A percentile compares a stretch with the other conserved stretches of the same genome.
Conservation (phyloP, 2,888 invertebrate species). For the Busseola fusca region DNA sequence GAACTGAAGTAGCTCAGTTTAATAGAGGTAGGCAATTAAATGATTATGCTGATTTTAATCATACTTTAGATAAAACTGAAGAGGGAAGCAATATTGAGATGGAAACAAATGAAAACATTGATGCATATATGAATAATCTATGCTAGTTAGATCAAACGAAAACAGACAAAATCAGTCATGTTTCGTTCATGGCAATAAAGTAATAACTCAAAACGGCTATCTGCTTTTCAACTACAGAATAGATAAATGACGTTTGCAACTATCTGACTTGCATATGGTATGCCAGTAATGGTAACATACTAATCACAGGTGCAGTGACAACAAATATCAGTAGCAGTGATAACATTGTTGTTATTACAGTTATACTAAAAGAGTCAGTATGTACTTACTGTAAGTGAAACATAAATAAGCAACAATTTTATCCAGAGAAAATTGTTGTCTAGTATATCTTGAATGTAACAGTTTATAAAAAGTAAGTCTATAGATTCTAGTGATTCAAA, state of each 20-base stretch:
- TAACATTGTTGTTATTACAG: neutral
- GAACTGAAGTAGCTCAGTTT: neutral
- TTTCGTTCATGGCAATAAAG: neutral
- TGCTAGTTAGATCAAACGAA: neutral
- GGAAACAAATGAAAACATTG: neutral
- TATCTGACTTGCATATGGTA: neutral
- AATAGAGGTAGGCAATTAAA: neutral
- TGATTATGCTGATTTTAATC: neutral
- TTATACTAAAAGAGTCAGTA: neutral
- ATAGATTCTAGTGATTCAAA: conserved; percentile 30
- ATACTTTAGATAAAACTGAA: neutral
- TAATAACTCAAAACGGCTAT: neutral
- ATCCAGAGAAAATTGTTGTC: neutral
- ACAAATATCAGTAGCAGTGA: neutral
- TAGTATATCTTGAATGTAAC: neutral
- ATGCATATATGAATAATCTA: neutral
- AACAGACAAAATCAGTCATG: neutral
- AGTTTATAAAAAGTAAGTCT: conserved; percentile 26
- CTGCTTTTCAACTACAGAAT: neutral
- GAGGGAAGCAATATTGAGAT: neutral
- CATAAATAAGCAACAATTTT: neutral
- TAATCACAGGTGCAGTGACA: neutral
- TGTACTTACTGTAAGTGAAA: neutral
- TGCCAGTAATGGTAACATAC: neutral
- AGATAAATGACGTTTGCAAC: no score